Percentiles rank a stretch among this genome's conserved stretches.
phyloP scores from a whole-genome alignment of 1,140 invertebrate genomes.

The Drosophila setifemur region DNA sequence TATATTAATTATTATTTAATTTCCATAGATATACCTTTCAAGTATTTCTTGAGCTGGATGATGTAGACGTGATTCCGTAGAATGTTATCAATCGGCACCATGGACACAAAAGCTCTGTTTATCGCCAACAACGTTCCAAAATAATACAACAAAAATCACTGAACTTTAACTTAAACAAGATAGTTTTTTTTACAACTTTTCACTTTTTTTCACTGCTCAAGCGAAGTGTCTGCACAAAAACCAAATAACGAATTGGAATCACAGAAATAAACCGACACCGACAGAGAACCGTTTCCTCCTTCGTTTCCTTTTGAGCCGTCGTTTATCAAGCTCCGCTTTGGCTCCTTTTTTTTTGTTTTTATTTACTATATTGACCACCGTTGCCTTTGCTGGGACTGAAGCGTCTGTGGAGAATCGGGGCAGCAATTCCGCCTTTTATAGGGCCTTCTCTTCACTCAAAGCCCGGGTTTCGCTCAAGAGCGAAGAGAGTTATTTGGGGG shows the following conservation, averaged over 20 bases:
- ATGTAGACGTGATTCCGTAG: slow-evolving; percentile 19
- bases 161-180: neutral
- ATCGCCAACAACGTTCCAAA: slow-evolving; percentile 5
- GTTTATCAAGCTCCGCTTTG: slow-evolving; percentile 11
- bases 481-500: neutral
- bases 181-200: neutral
- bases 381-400: slow-evolving; percentile 1
- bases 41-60: slow-evolving; percentile 13
- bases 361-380: neutral
- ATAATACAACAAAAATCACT: neutral
- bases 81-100: slow-evolving; percentile 33
- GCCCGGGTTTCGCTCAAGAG: neutral
- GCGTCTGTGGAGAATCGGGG: slow-evolving; percentile 3
- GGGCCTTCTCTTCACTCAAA: slow-evolving; percentile 8
- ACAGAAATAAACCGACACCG: neutral
- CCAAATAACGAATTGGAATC: neutral
- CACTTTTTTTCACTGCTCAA: neutral
- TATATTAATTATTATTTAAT: no score
- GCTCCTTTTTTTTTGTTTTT: neutral
- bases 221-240: neutral
- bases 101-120: slow-evolving; percentile 18
- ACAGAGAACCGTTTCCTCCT: slow-evolving; percentile 8
- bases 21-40: slow-evolving; percentile 20
- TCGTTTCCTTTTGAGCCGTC: neutral
- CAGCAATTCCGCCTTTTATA: slow-evolving; percentile 26